Percentiles rank a stretch among this genome's conserved stretches.
Evolutionary conservation across 2,113 vertebrate species (phyloP).

Genomic region (Scophthalmus maximus): DNA sequence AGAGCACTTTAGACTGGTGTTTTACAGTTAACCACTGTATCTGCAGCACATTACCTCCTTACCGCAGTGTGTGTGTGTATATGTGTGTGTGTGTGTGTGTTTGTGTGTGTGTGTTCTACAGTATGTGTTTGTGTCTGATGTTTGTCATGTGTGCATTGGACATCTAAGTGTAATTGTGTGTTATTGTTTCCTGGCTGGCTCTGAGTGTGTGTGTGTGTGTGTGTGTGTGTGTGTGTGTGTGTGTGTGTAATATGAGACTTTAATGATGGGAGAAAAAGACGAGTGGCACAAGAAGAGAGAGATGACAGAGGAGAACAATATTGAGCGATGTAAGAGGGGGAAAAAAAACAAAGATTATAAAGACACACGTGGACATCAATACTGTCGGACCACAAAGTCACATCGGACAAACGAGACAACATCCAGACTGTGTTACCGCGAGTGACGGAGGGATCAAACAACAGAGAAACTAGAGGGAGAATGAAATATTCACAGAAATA

Average conservation of each 20-base stretch:
- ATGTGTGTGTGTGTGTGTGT: background rate
- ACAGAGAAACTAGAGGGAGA: background rate
- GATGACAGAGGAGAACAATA: constrained; percentile 59
- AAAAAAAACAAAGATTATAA: constrained; percentile 12
- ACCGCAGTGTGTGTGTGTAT: constrained; percentile 51
- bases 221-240: constrained; percentile 38
- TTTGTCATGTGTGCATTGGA: constrained; percentile 14
- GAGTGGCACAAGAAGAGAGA: constrained; percentile 23
- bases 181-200: constrained; percentile 25
- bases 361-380: constrained; percentile 44
- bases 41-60: constrained; percentile 68
- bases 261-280: constrained; percentile 70
- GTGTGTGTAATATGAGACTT: constrained; percentile 69
- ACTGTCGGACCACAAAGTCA: constrained; percentile 49
- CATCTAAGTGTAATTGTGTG: constrained; percentile 27
- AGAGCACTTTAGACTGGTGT: constrained; percentile 72
- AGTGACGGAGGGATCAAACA: constrained; percentile 21
- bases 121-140: constrained; percentile 1
- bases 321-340: constrained; percentile 36
- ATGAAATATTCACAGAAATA: background rate
- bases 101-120: constrained; percentile 15
- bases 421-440: constrained; percentile 30
- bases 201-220: constrained; percentile 18
- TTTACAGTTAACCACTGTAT: constrained; percentile 77
- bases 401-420: constrained; percentile 34